Evolutionary conservation across 2,888 invertebrate species (phyloP), one percentile per base, ranked within the genome.

Genomic region (Andrena marginata): DNA sequence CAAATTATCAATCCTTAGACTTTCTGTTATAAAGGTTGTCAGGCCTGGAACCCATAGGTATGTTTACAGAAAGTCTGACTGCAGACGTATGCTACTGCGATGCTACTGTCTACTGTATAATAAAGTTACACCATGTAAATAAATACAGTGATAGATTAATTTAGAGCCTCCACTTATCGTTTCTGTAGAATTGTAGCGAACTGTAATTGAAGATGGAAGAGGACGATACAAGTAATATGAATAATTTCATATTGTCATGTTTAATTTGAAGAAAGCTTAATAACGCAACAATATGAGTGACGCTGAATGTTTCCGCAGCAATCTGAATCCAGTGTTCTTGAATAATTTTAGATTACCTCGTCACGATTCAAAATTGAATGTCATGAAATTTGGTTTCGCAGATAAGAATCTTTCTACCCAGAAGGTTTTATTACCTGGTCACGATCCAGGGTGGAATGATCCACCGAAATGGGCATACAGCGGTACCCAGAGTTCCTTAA

Each of bases 361-460:
- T 42, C 42, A 5, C 16, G 16, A 42, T 42, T 42, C 5, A 4
- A n/a, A 2, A 23, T 23, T 33, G n/a, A 54, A 2, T 60, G 23
- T 10, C 31, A 10, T 20, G 10, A 49, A 16, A 64, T 69, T 62
- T 70, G 48, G 26, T 64, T 33, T 68, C 65, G 6, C 42, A 81
- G 79, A 33, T 60, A 49, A 80, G 13, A 82, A 65, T 13, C 63
- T 48, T 13, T 94, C 94, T 0, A 91, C 91, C 2, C 94, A 94
- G 84, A 91, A 92, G 54, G 84, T 84, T 16, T 85, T 94, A 42
- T 87, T 90, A 29, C 86, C 93, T 1, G 79, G 76, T 29, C 92
- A 94, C 60, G 92, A 94, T 84, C 85, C 93, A 16, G 94, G 94
- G 4, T 94, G 94, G 94, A 94, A 94, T 42, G 94, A 94, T 87